These are phyloP conservation scores for Eulithis testata DNA, from an alignment of 2,888 invertebrate species.

Conservation along the genomic window DNA sequence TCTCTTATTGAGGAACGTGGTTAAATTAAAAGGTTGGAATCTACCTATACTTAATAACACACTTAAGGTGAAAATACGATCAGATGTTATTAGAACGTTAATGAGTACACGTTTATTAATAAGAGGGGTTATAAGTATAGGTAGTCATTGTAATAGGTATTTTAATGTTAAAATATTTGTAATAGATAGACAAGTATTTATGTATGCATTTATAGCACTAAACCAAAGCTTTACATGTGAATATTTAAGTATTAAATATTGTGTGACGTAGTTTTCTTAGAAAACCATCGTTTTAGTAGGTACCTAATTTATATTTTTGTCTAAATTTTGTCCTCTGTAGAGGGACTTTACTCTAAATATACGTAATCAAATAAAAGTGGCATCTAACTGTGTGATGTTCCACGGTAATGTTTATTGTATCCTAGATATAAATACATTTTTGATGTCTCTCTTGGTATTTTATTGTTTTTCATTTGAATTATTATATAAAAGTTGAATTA, in stretches of 20 bases:
- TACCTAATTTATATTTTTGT: slow-evolving; percentile 29
- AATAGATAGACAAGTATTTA: slow-evolving; percentile 29
- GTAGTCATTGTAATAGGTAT: slow-evolving; percentile 22
- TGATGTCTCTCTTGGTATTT: slow-evolving; percentile 26
- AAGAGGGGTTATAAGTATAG: slow-evolving; percentile 4
- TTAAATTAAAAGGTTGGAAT: slow-evolving; percentile 1
- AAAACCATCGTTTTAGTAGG: slow-evolving; percentile 25
- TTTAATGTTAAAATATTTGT: slow-evolving; percentile 17
- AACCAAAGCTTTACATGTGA: slow-evolving; percentile 35
- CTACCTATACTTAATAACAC: not conserved
- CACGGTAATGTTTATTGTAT: slow-evolving; percentile 33
- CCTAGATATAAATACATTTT: slow-evolving; percentile 33
- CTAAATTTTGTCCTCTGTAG: slow-evolving; percentile 32
- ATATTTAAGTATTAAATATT: slow-evolving; percentile 29
- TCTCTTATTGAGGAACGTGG: slow-evolving; percentile 16
- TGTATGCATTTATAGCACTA: slow-evolving; percentile 29
- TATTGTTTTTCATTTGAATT: not conserved
- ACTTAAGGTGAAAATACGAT: not conserved
- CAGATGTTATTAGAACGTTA: not conserved
- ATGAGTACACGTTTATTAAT: slow-evolving; percentile 19
- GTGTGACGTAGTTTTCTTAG: slow-evolving; percentile 30
- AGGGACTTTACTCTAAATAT: slow-evolving; percentile 28
- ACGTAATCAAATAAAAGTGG: slow-evolving; percentile 25
- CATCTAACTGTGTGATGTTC: slow-evolving; percentile 21
- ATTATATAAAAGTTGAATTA: too few species aligned